A percentile compares a stretch with the other conserved stretches of the same genome.
Evolutionary conservation across 2,113 vertebrate species (phyloP).

Genomic region (Phrynosoma platyrhinos): DNA sequence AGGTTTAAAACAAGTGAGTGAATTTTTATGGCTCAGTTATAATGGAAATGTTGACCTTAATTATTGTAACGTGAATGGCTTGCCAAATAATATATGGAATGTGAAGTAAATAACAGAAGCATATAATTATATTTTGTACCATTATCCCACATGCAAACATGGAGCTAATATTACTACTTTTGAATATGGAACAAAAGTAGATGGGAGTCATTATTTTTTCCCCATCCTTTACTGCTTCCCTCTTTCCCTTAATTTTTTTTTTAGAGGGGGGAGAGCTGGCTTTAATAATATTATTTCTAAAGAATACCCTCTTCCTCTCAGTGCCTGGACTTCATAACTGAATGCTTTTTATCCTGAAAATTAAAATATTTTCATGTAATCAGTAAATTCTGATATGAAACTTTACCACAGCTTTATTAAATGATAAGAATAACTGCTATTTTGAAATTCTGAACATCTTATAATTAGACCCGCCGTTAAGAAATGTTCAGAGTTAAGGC

Average conservation of each 20-base stretch:
- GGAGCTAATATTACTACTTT: background rate
- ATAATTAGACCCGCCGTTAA: slow-evolving; percentile 91
- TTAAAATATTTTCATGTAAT: slow-evolving; percentile 72
- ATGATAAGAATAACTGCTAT: slow-evolving; percentile 77
- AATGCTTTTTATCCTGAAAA: slow-evolving; percentile 64
- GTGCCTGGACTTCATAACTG: slow-evolving; percentile 55
- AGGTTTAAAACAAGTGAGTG: slow-evolving; percentile 30
- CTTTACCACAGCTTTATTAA: slow-evolving; percentile 77
- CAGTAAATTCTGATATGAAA: slow-evolving; percentile 72
- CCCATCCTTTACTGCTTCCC: background rate
- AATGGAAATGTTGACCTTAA: slow-evolving; percentile 8
- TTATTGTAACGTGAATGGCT: slow-evolving; percentile 18
- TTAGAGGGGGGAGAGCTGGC: background rate
- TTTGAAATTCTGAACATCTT: slow-evolving; percentile 85
- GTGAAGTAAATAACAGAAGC: slow-evolving; percentile 29
- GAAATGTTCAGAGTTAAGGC: slow-evolving; percentile 91
- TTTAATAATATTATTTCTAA: background rate
- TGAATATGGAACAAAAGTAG: background rate
- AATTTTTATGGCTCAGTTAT: slow-evolving; percentile 27
- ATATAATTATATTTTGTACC: slow-evolving; percentile 23
- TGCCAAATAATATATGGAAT: slow-evolving; percentile 36
- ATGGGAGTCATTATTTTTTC: background rate
- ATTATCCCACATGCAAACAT: background rate
- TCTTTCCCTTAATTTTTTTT: background rate
- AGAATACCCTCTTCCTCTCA: background rate